Conservation (phyloP, 1,140 invertebrate genomes). For the Drosophila nannoptera region DNA sequence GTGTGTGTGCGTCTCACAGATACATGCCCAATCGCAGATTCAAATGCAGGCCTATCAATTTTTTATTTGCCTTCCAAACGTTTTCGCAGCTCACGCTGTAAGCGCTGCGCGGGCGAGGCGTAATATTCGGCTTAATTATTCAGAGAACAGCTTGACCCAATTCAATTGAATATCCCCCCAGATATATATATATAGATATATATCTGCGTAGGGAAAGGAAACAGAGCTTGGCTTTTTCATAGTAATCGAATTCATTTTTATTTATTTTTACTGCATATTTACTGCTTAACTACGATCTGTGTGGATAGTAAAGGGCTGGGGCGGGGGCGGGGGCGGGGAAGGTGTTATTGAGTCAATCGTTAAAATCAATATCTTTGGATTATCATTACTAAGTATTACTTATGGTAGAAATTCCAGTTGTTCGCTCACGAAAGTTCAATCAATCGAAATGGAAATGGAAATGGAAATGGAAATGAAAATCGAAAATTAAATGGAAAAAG, state of each 20-base stretch:
- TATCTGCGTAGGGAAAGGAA: no score
- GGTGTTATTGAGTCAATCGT: not conserved
- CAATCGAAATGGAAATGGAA: no score
- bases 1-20: constrained; percentile 10
- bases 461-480: no score
- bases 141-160: constrained; percentile 36
- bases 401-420: not conserved
- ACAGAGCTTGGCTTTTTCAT: constrained; percentile 37
- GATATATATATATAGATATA: no score
- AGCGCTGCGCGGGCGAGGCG: not conserved
- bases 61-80: constrained; percentile 5
- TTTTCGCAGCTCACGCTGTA: not conserved
- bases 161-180: constrained; percentile 1
- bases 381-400: not conserved
- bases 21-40: constrained; percentile 34
- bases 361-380: not conserved
- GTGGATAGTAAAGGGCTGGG: not conserved
- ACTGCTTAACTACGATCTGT: constrained; percentile 44
- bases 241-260: constrained; percentile 61
- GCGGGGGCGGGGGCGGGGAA: not conserved
- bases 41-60: constrained; percentile 33
- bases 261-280: constrained; percentile 58
- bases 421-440: not conserved
- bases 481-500: no score
- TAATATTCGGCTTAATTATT: constrained; percentile 21